Evolutionary conservation across 2,797 vertebrate genomes (phyloP).

Genomic region (Crocodylus rhombifer): DNA sequence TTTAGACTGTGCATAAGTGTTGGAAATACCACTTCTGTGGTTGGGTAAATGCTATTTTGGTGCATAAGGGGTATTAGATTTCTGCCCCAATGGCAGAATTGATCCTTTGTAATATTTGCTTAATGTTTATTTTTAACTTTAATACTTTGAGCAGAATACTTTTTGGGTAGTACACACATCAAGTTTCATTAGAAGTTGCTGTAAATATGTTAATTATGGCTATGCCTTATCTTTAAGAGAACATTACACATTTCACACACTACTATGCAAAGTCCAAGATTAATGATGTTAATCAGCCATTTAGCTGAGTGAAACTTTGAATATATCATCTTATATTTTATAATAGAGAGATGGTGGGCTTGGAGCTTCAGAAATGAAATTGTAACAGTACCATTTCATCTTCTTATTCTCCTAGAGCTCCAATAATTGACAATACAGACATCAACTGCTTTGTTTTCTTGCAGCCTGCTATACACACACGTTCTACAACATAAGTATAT

Average conservation of each 20-base stretch:
- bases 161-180: not conserved
- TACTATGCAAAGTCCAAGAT: not conserved
- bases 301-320: not conserved
- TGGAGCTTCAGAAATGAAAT: not conserved
- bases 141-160: not conserved
- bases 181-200: not conserved
- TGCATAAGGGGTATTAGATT: too few relatives aligned
- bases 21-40: too few relatives aligned
- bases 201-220: not conserved
- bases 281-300: not conserved
- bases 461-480: not conserved
- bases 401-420: not conserved
- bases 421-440: not conserved
- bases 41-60: too few relatives aligned
- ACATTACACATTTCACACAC: not conserved
- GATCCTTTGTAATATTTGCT: not conserved
- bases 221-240: not conserved
- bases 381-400: not conserved
- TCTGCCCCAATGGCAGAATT: not conserved
- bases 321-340: not conserved
- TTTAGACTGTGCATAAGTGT: too few relatives aligned
- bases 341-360: not conserved
- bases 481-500: too few relatives aligned
- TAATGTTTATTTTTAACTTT: slow-evolving; percentile 15
- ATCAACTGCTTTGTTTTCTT: not conserved